These are phyloP conservation scores for Melanotaenia nigrans DNA, from an alignment of 2,797 vertebrate genomes.

Conservation along the genomic window DNA sequence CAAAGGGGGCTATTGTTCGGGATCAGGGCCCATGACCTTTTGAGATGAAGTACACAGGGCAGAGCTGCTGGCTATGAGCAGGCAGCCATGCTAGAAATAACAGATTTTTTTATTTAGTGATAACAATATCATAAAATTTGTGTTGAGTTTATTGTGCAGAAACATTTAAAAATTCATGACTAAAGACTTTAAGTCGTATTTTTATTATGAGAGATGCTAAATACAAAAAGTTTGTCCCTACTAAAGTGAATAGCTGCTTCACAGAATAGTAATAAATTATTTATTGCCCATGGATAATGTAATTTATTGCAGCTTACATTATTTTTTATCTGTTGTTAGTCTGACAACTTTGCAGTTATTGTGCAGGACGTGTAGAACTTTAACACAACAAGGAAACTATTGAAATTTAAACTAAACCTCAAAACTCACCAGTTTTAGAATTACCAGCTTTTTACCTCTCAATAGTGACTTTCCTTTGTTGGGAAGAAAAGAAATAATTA, in stretches of 20 bases:
- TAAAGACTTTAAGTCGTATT: neutral
- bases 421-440: neutral
- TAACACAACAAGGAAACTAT: neutral
- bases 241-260: neutral
- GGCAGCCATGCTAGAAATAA: constrained; percentile 25
- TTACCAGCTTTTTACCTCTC: neutral
- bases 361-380: neutral
- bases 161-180: neutral
- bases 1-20: constrained; percentile 77
- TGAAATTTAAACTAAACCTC: neutral
- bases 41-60: constrained; percentile 50
- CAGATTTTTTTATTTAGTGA: constrained; percentile 15
- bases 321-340: neutral
- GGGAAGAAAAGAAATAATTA: constrained; percentile 4
- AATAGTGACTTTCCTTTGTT: constrained; percentile 14
- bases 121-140: constrained; percentile 3
- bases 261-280: neutral
- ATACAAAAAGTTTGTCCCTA: neutral
- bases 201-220: neutral
- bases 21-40: constrained; percentile 63
- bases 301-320: neutral
- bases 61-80: constrained; percentile 30
- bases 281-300: neutral
- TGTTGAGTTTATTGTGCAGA: neutral
- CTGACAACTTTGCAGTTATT: neutral